Evolutionary conservation across 2,888 invertebrate genomes (phyloP).

Genomic region (Amphipoea lucens): DNA sequence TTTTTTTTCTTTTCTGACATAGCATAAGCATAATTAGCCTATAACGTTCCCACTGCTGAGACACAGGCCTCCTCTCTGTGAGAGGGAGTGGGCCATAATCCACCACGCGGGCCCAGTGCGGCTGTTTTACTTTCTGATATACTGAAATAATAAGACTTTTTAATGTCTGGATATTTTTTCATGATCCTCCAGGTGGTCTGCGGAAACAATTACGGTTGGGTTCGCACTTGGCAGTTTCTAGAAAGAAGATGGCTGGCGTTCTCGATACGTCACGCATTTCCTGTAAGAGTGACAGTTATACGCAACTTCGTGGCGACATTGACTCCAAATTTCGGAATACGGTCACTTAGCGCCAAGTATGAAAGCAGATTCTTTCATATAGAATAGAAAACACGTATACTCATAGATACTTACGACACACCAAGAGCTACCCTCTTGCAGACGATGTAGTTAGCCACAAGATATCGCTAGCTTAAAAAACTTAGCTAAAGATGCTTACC

Average conservation of each 20-base stretch:
- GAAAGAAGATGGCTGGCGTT: constrained; percentile 83
- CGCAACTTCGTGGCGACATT: constrained; percentile 71
- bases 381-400: background rate
- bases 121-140: too few species aligned
- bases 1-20: too few species aligned
- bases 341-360: constrained; percentile 73
- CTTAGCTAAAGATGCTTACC: background rate
- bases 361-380: background rate
- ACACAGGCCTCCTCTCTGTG: too few species aligned
- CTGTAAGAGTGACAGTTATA: constrained; percentile 79
- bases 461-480: background rate
- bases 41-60: too few species aligned
- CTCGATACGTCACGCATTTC: constrained; percentile 80
- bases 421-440: background rate
- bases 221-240: constrained; percentile 83
- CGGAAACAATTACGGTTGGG: constrained; percentile 79
- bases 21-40: too few species aligned
- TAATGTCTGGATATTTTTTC: constrained; percentile 10
- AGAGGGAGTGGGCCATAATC: too few species aligned
- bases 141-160: too few species aligned
- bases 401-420: background rate
- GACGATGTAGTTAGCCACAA: background rate
- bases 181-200: constrained; percentile 76
- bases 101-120: too few species aligned
- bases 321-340: constrained; percentile 71